Evolutionary conservation across 1,140 invertebrate species (phyloP).

Genomic region (Micrasema minimum): DNA sequence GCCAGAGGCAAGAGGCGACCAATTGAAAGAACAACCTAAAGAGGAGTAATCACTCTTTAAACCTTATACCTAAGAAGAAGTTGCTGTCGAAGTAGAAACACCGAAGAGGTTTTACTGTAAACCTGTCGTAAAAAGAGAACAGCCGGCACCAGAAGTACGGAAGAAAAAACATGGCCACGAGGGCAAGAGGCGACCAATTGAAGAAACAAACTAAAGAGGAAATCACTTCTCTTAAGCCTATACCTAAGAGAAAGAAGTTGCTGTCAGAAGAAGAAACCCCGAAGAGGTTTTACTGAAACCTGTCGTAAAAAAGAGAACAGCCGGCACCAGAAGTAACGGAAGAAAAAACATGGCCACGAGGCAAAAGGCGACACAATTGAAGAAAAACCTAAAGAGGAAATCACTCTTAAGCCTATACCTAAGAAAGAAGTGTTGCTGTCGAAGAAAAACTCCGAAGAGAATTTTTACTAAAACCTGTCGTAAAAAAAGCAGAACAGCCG

Average conservation of each 20-base stretch:
- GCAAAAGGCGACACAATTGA: constrained; percentile 57
- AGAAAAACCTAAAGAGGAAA: constrained; percentile 60
- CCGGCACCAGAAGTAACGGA: constrained; percentile 56
- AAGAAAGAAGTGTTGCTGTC: constrained; percentile 54
- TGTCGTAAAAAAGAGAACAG: constrained; percentile 57
- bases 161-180: constrained; percentile 56
- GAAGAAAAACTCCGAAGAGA: constrained; percentile 57
- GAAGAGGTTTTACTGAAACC: constrained; percentile 53
- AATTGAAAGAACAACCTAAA: constrained; percentile 52
- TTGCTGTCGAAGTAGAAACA: constrained; percentile 54
- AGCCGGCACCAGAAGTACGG: constrained; percentile 52
- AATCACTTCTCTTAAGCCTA: constrained; percentile 65
- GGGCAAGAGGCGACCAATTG: constrained; percentile 59
- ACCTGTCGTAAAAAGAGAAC: constrained; percentile 59
- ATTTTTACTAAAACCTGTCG: constrained; percentile 54
- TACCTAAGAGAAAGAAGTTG: constrained; percentile 57
- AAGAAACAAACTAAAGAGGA: constrained; percentile 62
- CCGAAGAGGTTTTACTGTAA: constrained; percentile 61
- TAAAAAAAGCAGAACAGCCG: constrained; percentile 53
- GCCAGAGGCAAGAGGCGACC: constrained; percentile 38
- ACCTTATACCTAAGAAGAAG: constrained; percentile 58
- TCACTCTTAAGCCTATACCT: constrained; percentile 65
- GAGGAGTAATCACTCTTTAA: constrained; percentile 60
- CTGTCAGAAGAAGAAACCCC: no score
- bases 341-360: constrained; percentile 55